A percentile compares a stretch with the other conserved stretches of the same genome.
These are phyloP conservation scores for Tupaia chinensis DNA, from an alignment of 2,113 vertebrate genomes.

Conservation along the genomic window DNA sequence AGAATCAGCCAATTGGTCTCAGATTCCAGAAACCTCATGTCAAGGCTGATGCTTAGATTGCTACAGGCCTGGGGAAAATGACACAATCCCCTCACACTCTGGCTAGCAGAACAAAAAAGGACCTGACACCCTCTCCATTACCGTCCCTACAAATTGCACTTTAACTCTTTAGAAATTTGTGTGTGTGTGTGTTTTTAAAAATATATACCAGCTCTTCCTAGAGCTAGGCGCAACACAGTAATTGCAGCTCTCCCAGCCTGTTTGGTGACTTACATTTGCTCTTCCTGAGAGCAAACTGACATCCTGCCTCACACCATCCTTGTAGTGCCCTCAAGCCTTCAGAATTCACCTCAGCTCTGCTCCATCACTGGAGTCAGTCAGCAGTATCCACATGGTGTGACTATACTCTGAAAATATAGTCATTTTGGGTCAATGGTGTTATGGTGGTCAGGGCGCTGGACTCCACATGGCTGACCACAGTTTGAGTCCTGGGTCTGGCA, in stretches of 20 bases:
- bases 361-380: not conserved
- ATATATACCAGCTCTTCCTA: not conserved
- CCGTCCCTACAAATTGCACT: not conserved
- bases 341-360: not conserved
- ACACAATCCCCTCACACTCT: not conserved
- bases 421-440: too few relatives aligned
- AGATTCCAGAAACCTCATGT: not conserved
- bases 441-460: too few relatives aligned
- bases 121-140: not conserved
- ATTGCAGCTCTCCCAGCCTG: not conserved
- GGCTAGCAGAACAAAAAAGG: conserved; percentile 13
- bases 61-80: conserved; percentile 26
- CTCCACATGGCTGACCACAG: too few relatives aligned
- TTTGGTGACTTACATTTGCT: not conserved
- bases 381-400: not conserved
- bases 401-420: not conserved
- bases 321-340: not conserved
- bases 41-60: not conserved
- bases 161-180: conserved; percentile 45
- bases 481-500: too few relatives aligned
- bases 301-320: not conserved
- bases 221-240: conserved; percentile 27
- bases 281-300: conserved; percentile 11
- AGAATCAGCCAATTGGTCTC: conserved; percentile 19
- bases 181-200: not conserved